phyloP scores from a whole-genome alignment of 2,113 vertebrate species.

The Lutjanus erythropterus region DNA sequence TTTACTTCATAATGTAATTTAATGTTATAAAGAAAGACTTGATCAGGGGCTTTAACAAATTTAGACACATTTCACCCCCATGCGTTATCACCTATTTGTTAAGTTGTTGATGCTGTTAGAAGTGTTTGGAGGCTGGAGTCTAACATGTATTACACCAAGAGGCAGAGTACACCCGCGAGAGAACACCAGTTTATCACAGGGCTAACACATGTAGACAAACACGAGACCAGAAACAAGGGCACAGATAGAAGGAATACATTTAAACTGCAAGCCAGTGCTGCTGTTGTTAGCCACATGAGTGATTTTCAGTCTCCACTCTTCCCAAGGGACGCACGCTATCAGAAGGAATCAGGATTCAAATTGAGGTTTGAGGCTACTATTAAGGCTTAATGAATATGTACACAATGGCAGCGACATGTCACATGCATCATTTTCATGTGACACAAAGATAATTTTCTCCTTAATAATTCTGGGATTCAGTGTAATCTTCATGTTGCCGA shows the following conservation, averaged over 20 bases:
- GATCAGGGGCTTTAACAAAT: neutral
- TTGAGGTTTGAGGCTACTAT: slow-evolving; percentile 34
- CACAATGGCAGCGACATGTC: neutral
- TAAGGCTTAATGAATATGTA: slow-evolving; percentile 18
- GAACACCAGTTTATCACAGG: neutral
- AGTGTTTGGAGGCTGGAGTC: neutral
- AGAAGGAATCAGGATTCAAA: slow-evolving; percentile 31
- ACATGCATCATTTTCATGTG: slow-evolving; percentile 19
- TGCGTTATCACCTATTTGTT: neutral
- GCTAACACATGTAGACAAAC: slow-evolving; percentile 11
- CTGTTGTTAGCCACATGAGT: slow-evolving; percentile 7
- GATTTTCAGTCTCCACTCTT: slow-evolving; percentile 28
- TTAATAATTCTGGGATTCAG: slow-evolving; percentile 23
- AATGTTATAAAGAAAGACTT: neutral
- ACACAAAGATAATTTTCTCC: slow-evolving; percentile 20
- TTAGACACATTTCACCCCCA: neutral
- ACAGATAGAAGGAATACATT: neutral
- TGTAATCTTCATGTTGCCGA: slow-evolving; percentile 34
- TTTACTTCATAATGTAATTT: too few relatives aligned
- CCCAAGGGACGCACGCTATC: slow-evolving; percentile 28
- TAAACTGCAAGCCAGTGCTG: slow-evolving; percentile 7
- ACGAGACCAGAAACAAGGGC: neutral
- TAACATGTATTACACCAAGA: neutral
- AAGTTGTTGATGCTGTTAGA: neutral
- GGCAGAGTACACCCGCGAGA: neutral